Base-by-base conservation (phyloP, 2,797 vertebrate species). In the Sebastes vulpes region DNA sequence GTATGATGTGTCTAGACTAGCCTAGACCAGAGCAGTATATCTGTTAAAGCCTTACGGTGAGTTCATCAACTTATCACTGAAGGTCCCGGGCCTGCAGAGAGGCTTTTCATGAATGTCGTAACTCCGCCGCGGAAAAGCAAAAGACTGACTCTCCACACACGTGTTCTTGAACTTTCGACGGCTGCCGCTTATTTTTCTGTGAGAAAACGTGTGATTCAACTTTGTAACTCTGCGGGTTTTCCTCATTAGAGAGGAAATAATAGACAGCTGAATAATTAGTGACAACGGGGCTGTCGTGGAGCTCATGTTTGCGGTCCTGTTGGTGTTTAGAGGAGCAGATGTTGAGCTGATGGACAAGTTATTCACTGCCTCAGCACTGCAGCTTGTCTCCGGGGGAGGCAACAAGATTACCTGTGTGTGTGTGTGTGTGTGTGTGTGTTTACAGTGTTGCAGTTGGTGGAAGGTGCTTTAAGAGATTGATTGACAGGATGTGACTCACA, bases 31-130 rank as follows among this genome's bases (percentile, higher is more conserved):
- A 69, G 67, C 73, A 63, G 81, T 64, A 1, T 29, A 31, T 75
- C 68, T 78, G 53, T 77, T 60, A 21, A 78, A 85, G 88, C 88
- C 90, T 92, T 87, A 88, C 5, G 4, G 65, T 61, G 83, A 75
- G 65, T 53, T 57, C 46, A 72, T 63, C n/a, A 21, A 6, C 54
- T 50, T 11, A 65, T 72, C 31, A 25, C 32, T 57, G 69, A 77
- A 4, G 26, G 46, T 65, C 38, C 58, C 61, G 8, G 9, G 66
- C 65, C 81, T 42, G 69, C 60, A 23, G 42, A 76, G 50, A 72
- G 57, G 72, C 78, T 82, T 26, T 25, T 72, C 67, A 63, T 75
- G 82, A 89, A 88, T 89, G 89, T 90, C 25, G 3, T 57, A 6
- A 69, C 48, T 53, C 50, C 5, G 12, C 2, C 0, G 28, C 46